phyloP scores from a whole-genome alignment of 1,140 invertebrate genomes.

The Temnothorax nylanderi region DNA sequence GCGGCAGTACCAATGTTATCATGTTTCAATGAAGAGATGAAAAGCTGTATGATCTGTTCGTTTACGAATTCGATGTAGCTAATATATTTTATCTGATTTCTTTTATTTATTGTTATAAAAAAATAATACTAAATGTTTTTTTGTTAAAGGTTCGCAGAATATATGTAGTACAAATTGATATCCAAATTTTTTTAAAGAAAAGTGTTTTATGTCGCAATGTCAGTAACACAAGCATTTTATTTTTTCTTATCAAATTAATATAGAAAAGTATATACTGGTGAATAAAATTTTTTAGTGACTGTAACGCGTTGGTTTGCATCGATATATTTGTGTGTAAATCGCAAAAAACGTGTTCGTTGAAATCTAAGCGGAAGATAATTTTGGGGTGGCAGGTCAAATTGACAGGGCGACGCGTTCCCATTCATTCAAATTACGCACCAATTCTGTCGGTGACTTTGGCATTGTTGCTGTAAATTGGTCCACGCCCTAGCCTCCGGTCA shows the following conservation, averaged over 20 bases:
- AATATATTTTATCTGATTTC: not conserved
- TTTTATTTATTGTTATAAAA: not conserved
- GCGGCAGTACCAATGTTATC: conserved; percentile 14
- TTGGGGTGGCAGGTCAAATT: conserved; percentile 83
- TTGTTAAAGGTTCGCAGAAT: not conserved
- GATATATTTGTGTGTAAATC: conserved; percentile 30
- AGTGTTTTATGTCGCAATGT: not conserved
- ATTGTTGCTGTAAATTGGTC: conserved; percentile 86
- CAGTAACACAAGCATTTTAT: not conserved
- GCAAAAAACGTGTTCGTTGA: conserved; percentile 73
- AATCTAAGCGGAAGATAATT: conserved; percentile 82
- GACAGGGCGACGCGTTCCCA: conserved; percentile 84
- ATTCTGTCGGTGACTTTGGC: conserved; percentile 85
- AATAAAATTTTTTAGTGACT: not conserved
- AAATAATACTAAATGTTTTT: not conserved
- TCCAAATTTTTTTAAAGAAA: not conserved
- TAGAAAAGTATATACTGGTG: not conserved
- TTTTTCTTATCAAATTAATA: not conserved
- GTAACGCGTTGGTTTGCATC: not conserved
- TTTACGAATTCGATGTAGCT: not conserved
- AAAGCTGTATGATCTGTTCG: not conserved
- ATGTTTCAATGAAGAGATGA: conserved; percentile 24
- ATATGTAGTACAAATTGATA: not conserved
- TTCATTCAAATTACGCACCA: conserved; percentile 85
- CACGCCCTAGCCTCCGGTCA: conserved; percentile 80